Conservation (phyloP, 2,797 vertebrate species). For the Darevskia mixta region DNA sequence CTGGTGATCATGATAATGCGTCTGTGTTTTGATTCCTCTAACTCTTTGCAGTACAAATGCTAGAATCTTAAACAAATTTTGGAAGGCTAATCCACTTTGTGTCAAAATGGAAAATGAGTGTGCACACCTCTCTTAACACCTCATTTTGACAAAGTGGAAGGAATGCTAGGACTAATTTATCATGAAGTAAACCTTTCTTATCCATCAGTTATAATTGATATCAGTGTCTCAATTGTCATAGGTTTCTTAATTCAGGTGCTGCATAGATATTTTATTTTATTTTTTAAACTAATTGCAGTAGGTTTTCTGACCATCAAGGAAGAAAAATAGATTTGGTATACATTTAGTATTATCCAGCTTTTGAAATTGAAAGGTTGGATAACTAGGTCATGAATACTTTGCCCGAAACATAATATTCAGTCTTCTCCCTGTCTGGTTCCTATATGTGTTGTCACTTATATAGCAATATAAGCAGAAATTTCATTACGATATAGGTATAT, state of each 20-base stretch:
- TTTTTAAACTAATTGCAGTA: not conserved
- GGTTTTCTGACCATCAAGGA: not conserved
- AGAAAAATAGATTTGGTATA: not conserved
- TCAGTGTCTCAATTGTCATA: not conserved
- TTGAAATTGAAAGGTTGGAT: not conserved
- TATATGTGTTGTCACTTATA: not conserved
- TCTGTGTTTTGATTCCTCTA: slow-evolving; percentile 83
- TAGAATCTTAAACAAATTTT: not conserved
- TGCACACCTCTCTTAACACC: not conserved
- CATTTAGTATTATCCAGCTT: not conserved
- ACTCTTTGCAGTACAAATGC: slow-evolving; percentile 67
- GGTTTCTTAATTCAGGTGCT: not conserved
- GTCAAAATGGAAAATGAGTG: not conserved
- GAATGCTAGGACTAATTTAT: not conserved
- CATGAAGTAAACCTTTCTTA: not conserved
- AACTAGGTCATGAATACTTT: not conserved
- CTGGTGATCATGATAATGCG: slow-evolving; percentile 79
- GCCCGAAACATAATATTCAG: not conserved
- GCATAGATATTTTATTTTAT: not conserved
- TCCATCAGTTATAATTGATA: not conserved
- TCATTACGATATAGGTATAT: not conserved
- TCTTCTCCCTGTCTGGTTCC: not conserved
- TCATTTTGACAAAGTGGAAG: slow-evolving; percentile 4
- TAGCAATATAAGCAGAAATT: not conserved
- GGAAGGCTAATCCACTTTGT: slow-evolving; percentile 62